Base-by-base conservation (phyloP, 2,797 vertebrate species). In the Sylvia borin region DNA sequence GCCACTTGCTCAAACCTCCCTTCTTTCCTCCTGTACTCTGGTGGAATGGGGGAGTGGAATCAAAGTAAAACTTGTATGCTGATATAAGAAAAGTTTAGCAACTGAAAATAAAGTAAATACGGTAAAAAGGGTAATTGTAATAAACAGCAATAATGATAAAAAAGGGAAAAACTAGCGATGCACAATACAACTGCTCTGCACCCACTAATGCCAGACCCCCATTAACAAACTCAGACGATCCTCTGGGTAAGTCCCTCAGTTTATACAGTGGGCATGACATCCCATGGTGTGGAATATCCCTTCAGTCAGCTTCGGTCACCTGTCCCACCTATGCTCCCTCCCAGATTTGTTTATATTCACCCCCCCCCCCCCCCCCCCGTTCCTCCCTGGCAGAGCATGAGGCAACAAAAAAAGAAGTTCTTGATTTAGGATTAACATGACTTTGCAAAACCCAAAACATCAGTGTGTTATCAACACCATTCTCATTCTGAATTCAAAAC, bases 181-280 rank as follows among this genome's bases (percentile, higher is more conserved):
- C 15, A 50, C 27, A 85, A 18, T 0, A 61, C 11, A 66, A 53
- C 2, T 42, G 31, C 13, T 32, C 40, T 42, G 5, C 11, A 43
- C 20, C 6, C 5, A 13, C 0, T 9, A 2, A 38, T 34, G 10
- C 13, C 55, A 82, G 48, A 62, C 7, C 8, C 12, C 15, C 5
- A 16, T 24, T 61, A 10, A 6, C 7, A 5, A 68, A 36, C 2
- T 7, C 10, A 48, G 34, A 32, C 0, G 2, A 6, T 2, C 13
- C 38, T 17, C 8, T 8, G 11, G 22, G 42, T 48, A 16, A 66
- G 16, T 48, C 34, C 8, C 42, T 29, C 32, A 22, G 61, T 73
- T 72, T 38, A 43, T 21, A 50, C 3, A 61, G 24, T 9, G 9
- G 20, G 22, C 11, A 36, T 32, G 22, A 36, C 0, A 1, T 27